Conservation (phyloP, 2,888 invertebrate species). For the Noctuana brunneofusca region DNA sequence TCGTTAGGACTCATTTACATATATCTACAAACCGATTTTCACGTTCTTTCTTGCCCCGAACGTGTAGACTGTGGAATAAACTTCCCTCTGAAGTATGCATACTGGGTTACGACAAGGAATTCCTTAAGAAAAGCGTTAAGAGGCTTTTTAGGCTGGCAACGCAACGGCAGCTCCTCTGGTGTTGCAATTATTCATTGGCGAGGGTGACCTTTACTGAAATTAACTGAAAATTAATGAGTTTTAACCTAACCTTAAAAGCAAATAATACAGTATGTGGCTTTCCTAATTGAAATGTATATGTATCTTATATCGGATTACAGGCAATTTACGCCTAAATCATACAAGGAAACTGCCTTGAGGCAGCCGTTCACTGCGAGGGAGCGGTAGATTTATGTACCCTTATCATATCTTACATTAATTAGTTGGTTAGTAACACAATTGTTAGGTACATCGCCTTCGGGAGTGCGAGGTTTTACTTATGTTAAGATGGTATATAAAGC, state of each 20-base stretch:
- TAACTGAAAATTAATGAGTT: not conserved
- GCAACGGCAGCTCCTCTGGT: no score
- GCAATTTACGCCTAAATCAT: conserved; percentile 28
- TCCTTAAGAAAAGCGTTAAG: no score
- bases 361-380: conserved; percentile 13
- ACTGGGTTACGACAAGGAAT: no score
- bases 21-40: no score
- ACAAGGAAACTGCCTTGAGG: conserved; percentile 15
- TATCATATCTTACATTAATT: not conserved
- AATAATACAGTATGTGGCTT: not conserved
- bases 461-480: not conserved
- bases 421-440: not conserved
- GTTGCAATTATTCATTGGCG: no score
- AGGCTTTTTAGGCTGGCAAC: no score
- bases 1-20: no score
- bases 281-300: conserved; percentile 9
- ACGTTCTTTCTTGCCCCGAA: no score
- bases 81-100: no score
- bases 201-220: no score
- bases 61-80: no score
- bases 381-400: conserved; percentile 21
- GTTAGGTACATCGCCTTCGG: not conserved
- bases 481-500: no score
- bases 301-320: conserved; percentile 22
- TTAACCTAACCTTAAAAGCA: not conserved